Evolutionary conservation across 2,113 vertebrate genomes (phyloP), one percentile per base, ranked within the genome.

Genomic region (Indicator indicator): DNA sequence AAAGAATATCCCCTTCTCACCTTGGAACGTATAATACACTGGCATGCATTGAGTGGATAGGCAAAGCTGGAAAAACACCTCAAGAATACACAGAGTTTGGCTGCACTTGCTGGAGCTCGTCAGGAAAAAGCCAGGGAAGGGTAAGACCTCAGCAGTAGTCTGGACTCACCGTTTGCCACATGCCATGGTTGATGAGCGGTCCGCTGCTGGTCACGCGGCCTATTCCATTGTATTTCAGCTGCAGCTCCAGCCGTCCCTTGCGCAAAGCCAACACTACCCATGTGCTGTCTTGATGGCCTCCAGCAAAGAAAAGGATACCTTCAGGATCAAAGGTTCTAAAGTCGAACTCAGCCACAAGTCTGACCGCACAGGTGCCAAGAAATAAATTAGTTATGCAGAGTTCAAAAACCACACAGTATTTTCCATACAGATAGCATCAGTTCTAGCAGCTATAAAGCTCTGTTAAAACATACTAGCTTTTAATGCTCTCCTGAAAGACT

Each of bases 301-400:
- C 99, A 5, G 99, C 99, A 84, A 99, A 99, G 98, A 99, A 99
- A 94, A 99, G 98, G 79, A 99, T 98, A 21, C 99, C 99, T 96
- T 99, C 99, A 1, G 98, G 97, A 95, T 99, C 99, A 68, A 98
- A 99, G 58, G 99, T 99, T 94, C 99, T 98, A 97, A 99, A 98
- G 97, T 99, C 99, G 90, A 99, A 99, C 96, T 99, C 99, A 19
- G 99, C 99, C 95, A 98, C 94, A 92, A 98, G 94, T 95, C 98
- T 98, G 95, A 79, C 86, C 86, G 11, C 83, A 93, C 71, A 91
- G 85, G 89, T 95, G 92, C 78, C 82, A 83, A 97, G 88, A 97
- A 88, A 96, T 90, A 95, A 95, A 82, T 90, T 79, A 96, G 91
- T 97, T 94, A 96, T 36, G 50, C 83, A 82, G 80, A 84, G 88